Evolutionary conservation across 2,797 vertebrate genomes (phyloP), one percentile per base, ranked within the genome.

Genomic region (Premnoplex brunnescens): DNA sequence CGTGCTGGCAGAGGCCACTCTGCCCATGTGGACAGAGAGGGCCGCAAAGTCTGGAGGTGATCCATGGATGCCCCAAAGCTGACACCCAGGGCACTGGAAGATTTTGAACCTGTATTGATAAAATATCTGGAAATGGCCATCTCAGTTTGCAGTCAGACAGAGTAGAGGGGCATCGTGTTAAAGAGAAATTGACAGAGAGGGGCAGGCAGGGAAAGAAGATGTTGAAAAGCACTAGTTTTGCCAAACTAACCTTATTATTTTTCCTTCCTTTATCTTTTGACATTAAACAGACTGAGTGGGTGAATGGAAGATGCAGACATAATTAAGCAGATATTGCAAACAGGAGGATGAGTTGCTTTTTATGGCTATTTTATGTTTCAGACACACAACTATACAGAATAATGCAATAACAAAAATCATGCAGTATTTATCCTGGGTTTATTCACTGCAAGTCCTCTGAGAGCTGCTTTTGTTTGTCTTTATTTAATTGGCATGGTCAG

Each of bases 381-480:
- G 82, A n/a, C 76, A 59, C 76, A 76, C 73, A 81, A 28, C 85
- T 85, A 20, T 30, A 82, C 34, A 71, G 66, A 93, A 88, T 94
- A 96, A 97, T 88, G 91, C 52, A 91, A 88, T 88, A 93, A 96
- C 71, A 84, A 89, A 86, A 95, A 51, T 20, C 63, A 77, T 88
- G 63, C 5, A 1, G 63, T 63, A 76, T 91, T 96, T 95, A 82
- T 67, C 74, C 85, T 62, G 85, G 41, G 21, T 90, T 91, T 95
- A 85, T 96, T 95, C 83, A 56, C 67, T 88, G 49, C 63, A 71
- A 91, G 52, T 90, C 95, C 88, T 94, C 41, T 73, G 91, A 76
- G 95, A 95, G 26, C 34, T 93, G 80, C 74, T 91, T 94, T 88
- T 96, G 91, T 95, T 91, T 96, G 85, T 79, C 91, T 96, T 94